phyloP scores from a whole-genome alignment of 2,113 vertebrate genomes.

The Clinocottus analis region DNA sequence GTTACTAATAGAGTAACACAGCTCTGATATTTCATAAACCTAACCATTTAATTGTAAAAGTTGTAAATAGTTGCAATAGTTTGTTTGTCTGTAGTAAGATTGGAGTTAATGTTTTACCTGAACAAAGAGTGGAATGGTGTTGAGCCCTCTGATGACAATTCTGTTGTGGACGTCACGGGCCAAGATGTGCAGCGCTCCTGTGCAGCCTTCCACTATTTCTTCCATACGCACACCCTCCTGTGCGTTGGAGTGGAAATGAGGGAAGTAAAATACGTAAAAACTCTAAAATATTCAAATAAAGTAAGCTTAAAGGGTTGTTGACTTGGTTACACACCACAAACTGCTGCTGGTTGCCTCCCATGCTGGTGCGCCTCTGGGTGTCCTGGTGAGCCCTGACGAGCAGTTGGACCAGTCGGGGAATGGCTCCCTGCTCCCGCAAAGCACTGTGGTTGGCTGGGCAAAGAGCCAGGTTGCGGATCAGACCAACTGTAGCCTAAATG shows the following conservation, averaged over 20 bases:
- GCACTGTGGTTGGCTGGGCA: constrained; percentile 98
- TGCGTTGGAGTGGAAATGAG: background rate
- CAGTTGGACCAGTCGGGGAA: constrained; percentile 95
- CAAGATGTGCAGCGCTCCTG: constrained; percentile 97
- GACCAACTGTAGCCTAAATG: constrained; percentile 92
- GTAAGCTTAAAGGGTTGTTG: background rate
- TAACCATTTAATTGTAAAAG: background rate
- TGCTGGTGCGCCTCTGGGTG: constrained; percentile 96
- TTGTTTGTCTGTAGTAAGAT: background rate
- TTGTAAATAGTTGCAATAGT: background rate
- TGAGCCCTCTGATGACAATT: constrained; percentile 97
- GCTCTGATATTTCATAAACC: background rate
- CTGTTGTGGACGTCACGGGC: constrained; percentile 98
- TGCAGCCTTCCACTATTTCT: constrained; percentile 98
- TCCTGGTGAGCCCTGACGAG: constrained; percentile 97
- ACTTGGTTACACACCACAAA: constrained; percentile 90
- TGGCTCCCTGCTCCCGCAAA: constrained; percentile 95
- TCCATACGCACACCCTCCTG: constrained; percentile 99
- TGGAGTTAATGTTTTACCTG: constrained; percentile 84
- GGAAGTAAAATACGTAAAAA: background rate
- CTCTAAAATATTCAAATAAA: background rate
- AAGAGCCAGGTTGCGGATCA: constrained; percentile 97
- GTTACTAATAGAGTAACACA: background rate
- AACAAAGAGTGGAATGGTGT: constrained; percentile 98
- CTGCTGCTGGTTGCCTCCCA: constrained; percentile 98